phyloP scores from a whole-genome alignment of 2,888 invertebrate species.

The Invenusta paracnida region DNA sequence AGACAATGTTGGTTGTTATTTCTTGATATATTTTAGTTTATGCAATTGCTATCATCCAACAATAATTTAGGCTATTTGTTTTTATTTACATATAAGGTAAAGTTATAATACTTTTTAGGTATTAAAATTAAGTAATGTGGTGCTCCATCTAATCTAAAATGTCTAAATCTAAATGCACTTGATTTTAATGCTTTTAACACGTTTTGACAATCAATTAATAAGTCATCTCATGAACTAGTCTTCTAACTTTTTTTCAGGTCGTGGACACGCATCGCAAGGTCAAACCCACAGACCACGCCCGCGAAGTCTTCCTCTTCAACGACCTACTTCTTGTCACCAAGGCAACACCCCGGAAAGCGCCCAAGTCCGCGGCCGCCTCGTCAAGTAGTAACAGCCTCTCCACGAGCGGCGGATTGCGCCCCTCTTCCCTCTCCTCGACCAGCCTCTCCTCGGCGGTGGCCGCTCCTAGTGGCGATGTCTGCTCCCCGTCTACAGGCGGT shows the following conservation, averaged over 20 bases:
- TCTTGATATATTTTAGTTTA: too few relatives aligned
- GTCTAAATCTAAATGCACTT: neutral
- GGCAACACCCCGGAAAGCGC: neutral
- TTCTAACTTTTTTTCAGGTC: too few relatives aligned
- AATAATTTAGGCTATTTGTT: too few relatives aligned
- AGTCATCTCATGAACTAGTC: too few relatives aligned
- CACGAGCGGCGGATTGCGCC: neutral
- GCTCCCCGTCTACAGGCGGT: too few relatives aligned
- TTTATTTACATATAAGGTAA: too few relatives aligned
- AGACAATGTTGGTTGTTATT: too few relatives aligned
- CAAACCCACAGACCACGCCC: conserved; percentile 70
- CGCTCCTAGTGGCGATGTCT: neutral
- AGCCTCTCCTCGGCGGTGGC: neutral
- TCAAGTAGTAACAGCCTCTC: neutral
- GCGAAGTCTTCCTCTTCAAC: conserved; percentile 95
- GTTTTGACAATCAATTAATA: too few relatives aligned
- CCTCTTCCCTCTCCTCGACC: neutral
- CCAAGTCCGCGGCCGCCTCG: neutral
- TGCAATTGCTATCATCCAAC: too few relatives aligned
- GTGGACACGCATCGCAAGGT: neutral
- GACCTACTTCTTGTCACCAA: conserved; percentile 76
- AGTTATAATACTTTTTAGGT: too few relatives aligned
- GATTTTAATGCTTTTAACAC: neutral
- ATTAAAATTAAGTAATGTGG: too few relatives aligned
- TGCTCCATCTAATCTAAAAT: too few relatives aligned